phyloP scores from a whole-genome alignment of 1,140 invertebrate species.

The Drosophila paulistorum region DNA sequence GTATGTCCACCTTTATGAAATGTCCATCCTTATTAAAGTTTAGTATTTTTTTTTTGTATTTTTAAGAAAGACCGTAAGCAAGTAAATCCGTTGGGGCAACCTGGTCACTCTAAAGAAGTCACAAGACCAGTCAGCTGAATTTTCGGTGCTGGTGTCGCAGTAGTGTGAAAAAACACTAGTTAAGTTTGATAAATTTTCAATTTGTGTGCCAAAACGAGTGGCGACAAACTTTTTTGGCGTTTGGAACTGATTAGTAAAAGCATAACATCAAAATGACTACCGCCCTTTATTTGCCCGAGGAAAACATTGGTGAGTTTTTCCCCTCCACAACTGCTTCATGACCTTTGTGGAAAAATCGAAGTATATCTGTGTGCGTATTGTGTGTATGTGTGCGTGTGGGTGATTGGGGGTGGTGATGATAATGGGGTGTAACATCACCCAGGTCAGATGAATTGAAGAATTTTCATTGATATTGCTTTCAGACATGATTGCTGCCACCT shows the following conservation, averaged over 20 bases:
- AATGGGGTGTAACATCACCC: conserved; percentile 27
- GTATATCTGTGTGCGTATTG: conserved; percentile 15
- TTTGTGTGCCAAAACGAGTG: conserved; percentile 64
- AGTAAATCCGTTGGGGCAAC: conserved; percentile 4
- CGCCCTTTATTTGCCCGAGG: conserved; percentile 90
- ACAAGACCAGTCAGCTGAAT: conserved; percentile 83
- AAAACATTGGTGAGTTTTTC: conserved; percentile 90
- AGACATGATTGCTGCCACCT: conserved; percentile 98
- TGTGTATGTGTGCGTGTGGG: conserved; percentile 24
- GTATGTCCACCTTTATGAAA: not conserved
- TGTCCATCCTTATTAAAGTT: not conserved
- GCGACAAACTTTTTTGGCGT: conserved; percentile 38
- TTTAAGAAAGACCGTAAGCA: not conserved
- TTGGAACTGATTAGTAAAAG: conserved; percentile 30
- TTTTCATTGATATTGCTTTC: conserved; percentile 48
- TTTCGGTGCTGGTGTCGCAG: conserved; percentile 71
- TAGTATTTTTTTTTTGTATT: conserved; percentile 4
- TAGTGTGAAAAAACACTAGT: conserved; percentile 74
- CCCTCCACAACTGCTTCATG: conserved; percentile 6
- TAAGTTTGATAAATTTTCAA: conserved; percentile 65
- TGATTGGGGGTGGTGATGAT: conserved; percentile 17
- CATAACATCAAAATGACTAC: conserved; percentile 85
- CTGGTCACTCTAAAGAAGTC: conserved; percentile 67
- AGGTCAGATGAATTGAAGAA: conserved; percentile 31
- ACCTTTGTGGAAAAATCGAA: conserved; percentile 67